Evolutionary conservation across 2,797 vertebrate genomes (phyloP).

Genomic region (Melanotaenia maccullochi): DNA sequence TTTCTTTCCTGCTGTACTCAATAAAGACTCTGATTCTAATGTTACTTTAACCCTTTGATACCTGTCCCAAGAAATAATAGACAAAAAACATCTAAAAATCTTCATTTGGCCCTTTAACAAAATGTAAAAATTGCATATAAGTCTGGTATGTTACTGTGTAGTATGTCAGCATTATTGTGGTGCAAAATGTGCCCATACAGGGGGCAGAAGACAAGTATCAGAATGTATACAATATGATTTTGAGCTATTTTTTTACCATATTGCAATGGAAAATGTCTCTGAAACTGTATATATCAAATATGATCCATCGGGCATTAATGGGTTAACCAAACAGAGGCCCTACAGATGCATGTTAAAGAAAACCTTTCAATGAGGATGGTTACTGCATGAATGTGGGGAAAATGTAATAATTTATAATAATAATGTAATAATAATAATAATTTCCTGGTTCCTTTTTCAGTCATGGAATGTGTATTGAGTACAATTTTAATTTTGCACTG

Average conservation of each 20-base stretch:
- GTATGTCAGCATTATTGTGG: no score
- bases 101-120: no score
- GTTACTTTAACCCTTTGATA: no score
- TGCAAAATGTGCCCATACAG: no score
- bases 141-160: no score
- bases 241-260: no score
- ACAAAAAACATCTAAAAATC: no score
- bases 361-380: not conserved
- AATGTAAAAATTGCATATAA: no score
- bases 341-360: not conserved
- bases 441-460: constrained; percentile 1
- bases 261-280: no score
- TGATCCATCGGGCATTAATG: not conserved
- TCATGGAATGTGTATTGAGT: not conserved
- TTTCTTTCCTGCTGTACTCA: not conserved
- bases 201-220: no score
- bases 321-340: not conserved
- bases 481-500: not conserved
- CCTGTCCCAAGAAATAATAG: not conserved
- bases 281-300: not conserved
- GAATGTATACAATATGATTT: no score
- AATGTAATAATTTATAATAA: not conserved
- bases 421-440: not conserved
- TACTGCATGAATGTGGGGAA: not conserved
- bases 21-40: not conserved